Conservation (phyloP, 2,888 invertebrate genomes). For the Gastracanthus pulcherrimus region DNA sequence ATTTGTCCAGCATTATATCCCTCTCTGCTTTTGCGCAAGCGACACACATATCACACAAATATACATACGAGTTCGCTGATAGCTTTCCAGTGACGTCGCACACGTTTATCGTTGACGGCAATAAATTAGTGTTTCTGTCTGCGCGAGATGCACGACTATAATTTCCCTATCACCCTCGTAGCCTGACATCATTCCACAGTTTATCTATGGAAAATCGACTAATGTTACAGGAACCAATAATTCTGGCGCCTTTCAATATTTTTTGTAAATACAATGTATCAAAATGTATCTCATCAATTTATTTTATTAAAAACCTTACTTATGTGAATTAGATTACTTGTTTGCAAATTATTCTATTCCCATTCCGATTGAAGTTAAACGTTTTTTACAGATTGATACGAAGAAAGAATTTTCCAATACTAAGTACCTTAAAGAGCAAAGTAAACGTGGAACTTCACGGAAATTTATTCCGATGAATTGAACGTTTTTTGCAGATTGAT, state of each 20-base stretch:
- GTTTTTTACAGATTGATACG: too few relatives aligned
- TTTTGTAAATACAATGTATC: background rate
- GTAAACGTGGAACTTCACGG: too few relatives aligned
- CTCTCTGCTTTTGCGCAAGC: background rate
- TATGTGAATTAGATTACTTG: too few relatives aligned
- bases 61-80: conserved; percentile 31
- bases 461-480: too few relatives aligned
- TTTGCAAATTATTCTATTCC: too few relatives aligned
- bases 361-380: too few relatives aligned
- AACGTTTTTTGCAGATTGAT: too few relatives aligned
- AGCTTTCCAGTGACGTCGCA: conserved; percentile 52
- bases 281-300: background rate
- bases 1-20: conserved; percentile 30
- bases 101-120: conserved; percentile 53
- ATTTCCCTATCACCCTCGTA: conserved; percentile 54
- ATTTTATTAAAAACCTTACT: too few relatives aligned
- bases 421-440: too few relatives aligned
- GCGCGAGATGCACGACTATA: conserved; percentile 53
- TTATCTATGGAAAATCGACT: conserved; percentile 44
- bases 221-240: conserved; percentile 17
- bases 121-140: conserved; percentile 55
- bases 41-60: conserved; percentile 21
- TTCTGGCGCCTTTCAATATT: conserved; percentile 24
- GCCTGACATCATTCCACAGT: conserved; percentile 31
- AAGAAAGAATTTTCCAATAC: too few relatives aligned